phyloP scores from a whole-genome alignment of 2,113 vertebrate genomes.

The Ptilonorhynchus violaceus region DNA sequence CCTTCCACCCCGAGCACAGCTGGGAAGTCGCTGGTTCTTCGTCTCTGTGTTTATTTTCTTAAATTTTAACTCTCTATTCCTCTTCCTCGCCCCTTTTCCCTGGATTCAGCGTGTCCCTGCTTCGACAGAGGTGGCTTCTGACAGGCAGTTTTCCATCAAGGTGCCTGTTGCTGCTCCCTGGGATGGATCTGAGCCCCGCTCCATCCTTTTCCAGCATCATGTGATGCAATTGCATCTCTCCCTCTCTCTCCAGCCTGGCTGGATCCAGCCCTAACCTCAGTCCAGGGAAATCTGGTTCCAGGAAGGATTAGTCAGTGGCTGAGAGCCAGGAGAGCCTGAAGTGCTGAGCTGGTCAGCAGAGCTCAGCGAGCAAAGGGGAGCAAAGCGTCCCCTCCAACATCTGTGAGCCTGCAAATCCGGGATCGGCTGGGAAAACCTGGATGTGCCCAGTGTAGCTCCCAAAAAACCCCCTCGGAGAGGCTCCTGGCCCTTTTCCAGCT shows the following conservation, averaged over 20 bases:
- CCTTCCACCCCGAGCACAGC: accelerated
- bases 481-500: background rate
- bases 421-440: background rate
- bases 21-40: background rate
- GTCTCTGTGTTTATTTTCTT: no score
- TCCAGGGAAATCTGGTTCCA: background rate
- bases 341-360: background rate
- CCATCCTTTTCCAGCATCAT: accelerated
- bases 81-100: background rate
- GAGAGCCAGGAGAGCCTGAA: background rate
- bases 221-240: background rate
- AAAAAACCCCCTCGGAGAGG: background rate
- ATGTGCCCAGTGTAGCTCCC: background rate
- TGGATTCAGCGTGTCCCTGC: background rate
- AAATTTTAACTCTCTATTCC: background rate
- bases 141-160: background rate
- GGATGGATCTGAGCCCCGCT: background rate
- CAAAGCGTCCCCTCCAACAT: background rate
- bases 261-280: background rate
- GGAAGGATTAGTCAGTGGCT: background rate
- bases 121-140: background rate
- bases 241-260: background rate
- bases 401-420: background rate
- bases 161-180: background rate
- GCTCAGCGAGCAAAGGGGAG: background rate